Percentiles rank a stretch among this genome's conserved stretches.
Conservation (phyloP, 2,797 vertebrate genomes). For the Tapera naevia region DNA sequence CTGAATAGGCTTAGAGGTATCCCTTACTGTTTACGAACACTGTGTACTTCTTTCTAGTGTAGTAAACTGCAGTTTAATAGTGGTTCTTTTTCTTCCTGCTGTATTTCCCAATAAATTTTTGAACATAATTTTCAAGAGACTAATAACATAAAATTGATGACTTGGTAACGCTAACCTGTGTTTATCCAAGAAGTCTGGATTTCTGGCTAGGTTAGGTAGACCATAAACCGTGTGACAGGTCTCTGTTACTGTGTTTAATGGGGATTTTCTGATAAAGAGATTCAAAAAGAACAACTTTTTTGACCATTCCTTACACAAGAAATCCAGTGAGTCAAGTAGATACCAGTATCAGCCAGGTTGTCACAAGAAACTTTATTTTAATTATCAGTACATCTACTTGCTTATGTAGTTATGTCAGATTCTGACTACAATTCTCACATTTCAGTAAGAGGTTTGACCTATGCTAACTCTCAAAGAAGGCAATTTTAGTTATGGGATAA, state of each 20-base stretch:
- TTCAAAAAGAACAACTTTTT: background rate
- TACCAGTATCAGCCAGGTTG: background rate
- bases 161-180: background rate
- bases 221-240: background rate
- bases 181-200: background rate
- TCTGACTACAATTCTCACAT: background rate
- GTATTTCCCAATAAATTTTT: background rate
- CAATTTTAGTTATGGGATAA: background rate
- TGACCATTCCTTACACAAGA: background rate
- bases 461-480: background rate
- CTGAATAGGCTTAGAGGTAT: background rate
- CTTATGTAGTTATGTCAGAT: background rate
- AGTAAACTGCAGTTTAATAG: background rate
- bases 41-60: background rate
- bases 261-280: background rate
- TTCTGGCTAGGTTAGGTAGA: background rate
- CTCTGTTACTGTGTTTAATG: background rate
- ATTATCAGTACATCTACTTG: background rate
- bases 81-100: background rate
- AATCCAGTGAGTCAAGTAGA: background rate
- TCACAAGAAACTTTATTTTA: background rate
- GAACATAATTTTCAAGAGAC: background rate
- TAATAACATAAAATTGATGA: background rate
- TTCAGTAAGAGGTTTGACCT: background rate
- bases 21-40: background rate